A percentile compares a stretch with the other conserved stretches of the same genome.
These are phyloP conservation scores for Psococerastis gibbosa DNA, from an alignment of 2,888 invertebrate species.

Conservation along the genomic window DNA sequence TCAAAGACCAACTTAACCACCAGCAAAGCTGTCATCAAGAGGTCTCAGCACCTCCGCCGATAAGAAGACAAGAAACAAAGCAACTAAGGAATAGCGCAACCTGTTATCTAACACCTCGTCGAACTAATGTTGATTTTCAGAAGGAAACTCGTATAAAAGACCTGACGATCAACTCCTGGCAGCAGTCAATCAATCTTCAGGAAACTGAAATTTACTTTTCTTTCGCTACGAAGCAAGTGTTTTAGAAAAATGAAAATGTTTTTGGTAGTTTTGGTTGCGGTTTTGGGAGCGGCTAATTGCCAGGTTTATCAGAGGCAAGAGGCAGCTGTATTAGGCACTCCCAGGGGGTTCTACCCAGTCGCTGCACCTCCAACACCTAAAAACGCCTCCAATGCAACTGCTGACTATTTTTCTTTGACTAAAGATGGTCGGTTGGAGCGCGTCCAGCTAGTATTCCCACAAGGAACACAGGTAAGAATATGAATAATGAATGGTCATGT, in stretches of 20 bases:
- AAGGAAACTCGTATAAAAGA: constrained; percentile 11
- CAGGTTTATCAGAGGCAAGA: not conserved
- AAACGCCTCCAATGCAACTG: not conserved
- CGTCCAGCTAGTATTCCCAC: constrained; percentile 3
- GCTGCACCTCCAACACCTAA: not conserved
- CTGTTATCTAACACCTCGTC: no score
- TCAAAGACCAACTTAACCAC: not conserved
- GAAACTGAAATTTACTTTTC: constrained; percentile 7
- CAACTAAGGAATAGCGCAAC: not conserved
- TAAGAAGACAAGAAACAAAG: not conserved
- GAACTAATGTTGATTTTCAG: constrained; percentile 9
- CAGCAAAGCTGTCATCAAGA: not conserved
- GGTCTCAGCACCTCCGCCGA: not conserved
- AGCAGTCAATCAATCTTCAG: constrained; percentile 9
- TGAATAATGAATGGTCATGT: no score
- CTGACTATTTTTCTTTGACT: constrained; percentile 3
- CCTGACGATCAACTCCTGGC: constrained; percentile 10
- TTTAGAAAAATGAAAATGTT: not conserved
- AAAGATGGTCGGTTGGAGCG: not conserved
- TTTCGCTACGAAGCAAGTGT: not conserved
- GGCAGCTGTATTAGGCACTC: no score
- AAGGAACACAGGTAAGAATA: not conserved
- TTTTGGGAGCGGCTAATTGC: not conserved
- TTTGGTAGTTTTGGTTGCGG: not conserved
- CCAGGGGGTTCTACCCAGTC: not conserved